Percentiles rank a stretch among this genome's conserved stretches.
These are phyloP conservation scores for Aldrovandia affinis DNA, from an alignment of 2,797 vertebrate genomes.

Conservation along the genomic window DNA sequence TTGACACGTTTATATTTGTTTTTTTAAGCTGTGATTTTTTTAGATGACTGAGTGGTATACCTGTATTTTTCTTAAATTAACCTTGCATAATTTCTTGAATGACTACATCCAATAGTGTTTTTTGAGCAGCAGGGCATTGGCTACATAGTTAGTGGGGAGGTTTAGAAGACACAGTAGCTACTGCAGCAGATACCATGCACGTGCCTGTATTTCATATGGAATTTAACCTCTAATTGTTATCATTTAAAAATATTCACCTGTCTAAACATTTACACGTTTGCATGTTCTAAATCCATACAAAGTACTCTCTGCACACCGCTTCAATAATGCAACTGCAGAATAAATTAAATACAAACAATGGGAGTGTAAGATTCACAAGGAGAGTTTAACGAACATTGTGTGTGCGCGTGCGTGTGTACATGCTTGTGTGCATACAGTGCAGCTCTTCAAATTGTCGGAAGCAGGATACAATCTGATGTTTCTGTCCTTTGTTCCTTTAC, in stretches of 20 bases:
- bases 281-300: no score
- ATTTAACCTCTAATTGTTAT: not conserved
- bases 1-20: not conserved
- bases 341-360: not conserved
- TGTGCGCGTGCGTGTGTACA: no score
- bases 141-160: not conserved
- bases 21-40: not conserved
- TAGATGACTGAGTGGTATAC: not conserved
- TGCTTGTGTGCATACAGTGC: no score
- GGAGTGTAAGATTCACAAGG: no score
- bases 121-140: not conserved
- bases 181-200: not conserved
- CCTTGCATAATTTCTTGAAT: not conserved
- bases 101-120: not conserved
- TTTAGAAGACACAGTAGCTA: not conserved
- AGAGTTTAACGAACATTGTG: no score
- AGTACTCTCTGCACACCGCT: no score
- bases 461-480: not conserved
- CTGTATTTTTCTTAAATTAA: not conserved
- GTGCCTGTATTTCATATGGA: not conserved
- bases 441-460: not conserved
- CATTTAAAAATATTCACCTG: not conserved
- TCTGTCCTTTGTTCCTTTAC: not conserved
- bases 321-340: not conserved
- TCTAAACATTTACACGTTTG: no score